These are phyloP conservation scores for Edolisoma coerulescens DNA, from an alignment of 2,113 vertebrate genomes.

Conservation along the genomic window DNA sequence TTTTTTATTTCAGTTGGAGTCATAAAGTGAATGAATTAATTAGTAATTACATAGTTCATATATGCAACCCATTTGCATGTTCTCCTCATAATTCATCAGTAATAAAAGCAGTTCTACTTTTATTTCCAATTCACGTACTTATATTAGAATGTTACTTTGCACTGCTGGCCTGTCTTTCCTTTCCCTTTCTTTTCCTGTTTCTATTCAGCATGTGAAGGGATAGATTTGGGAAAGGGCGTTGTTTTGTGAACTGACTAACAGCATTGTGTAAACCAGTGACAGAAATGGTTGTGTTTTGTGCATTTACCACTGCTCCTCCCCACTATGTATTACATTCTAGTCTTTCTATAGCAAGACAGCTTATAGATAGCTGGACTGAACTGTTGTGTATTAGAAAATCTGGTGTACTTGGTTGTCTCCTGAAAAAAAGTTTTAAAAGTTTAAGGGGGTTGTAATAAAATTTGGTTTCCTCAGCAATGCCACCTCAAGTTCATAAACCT, in stretches of 20 bases:
- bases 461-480: not conserved
- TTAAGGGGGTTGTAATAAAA: not conserved
- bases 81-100: not conserved
- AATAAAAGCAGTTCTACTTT: constrained; percentile 1
- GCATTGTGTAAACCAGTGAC: not conserved
- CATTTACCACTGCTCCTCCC: not conserved
- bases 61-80: not conserved
- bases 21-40: not conserved
- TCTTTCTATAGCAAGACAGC: not conserved
- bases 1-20: not conserved
- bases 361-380: not conserved
- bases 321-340: not conserved
- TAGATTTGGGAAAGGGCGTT: not conserved
- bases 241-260: not conserved
- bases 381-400: not conserved
- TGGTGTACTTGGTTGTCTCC: not conserved
- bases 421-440: not conserved
- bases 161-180: not conserved
- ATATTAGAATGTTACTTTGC: not conserved
- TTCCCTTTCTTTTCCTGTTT: not conserved
- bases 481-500: not conserved
- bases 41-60: not conserved
- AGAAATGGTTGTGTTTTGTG: not conserved
- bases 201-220: not conserved
- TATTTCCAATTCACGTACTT: not conserved